Evolutionary conservation across 2,888 invertebrate genomes (phyloP).

Genomic region (Axea sp.): DNA sequence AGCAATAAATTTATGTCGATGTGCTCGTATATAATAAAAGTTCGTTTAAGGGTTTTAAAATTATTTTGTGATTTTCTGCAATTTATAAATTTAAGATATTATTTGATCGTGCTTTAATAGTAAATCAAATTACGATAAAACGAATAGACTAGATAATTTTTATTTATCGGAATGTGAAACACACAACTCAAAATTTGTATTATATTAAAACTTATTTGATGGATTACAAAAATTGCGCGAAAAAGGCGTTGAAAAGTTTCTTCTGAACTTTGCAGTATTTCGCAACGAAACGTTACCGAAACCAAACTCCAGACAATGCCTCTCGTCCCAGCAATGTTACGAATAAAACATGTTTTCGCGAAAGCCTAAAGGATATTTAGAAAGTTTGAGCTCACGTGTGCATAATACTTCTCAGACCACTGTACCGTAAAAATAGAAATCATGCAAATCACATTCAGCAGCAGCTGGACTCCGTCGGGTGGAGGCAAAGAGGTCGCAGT

Average conservation of each 20-base stretch:
- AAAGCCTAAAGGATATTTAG: conserved; percentile 51
- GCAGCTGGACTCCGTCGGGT: conserved; percentile 49
- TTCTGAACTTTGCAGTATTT: conserved; percentile 4
- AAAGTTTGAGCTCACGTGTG: conserved; percentile 52
- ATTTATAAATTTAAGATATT: too few relatives aligned
- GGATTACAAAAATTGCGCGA: background rate
- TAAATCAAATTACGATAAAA: too few relatives aligned
- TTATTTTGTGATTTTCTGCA: too few relatives aligned
- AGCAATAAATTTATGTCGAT: too few relatives aligned
- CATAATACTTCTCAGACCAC: conserved; percentile 49
- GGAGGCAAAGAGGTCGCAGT: conserved; percentile 48
- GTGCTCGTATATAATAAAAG: too few relatives aligned
- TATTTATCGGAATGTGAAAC: too few relatives aligned
- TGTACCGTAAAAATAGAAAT: conserved; percentile 53
- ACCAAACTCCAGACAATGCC: conserved; percentile 17
- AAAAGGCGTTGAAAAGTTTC: background rate
- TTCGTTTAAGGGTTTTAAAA: too few relatives aligned
- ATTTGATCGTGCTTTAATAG: too few relatives aligned
- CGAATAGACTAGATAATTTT: too few relatives aligned
- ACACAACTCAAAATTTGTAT: too few relatives aligned
- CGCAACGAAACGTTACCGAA: conserved; percentile 3
- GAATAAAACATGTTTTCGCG: conserved; percentile 42
- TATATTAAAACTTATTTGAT: too few relatives aligned
- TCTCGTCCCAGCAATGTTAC: conserved; percentile 5
- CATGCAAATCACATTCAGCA: conserved; percentile 58